phyloP scores from a whole-genome alignment of 2,888 invertebrate species.

The Neoitamus cyanurus region DNA sequence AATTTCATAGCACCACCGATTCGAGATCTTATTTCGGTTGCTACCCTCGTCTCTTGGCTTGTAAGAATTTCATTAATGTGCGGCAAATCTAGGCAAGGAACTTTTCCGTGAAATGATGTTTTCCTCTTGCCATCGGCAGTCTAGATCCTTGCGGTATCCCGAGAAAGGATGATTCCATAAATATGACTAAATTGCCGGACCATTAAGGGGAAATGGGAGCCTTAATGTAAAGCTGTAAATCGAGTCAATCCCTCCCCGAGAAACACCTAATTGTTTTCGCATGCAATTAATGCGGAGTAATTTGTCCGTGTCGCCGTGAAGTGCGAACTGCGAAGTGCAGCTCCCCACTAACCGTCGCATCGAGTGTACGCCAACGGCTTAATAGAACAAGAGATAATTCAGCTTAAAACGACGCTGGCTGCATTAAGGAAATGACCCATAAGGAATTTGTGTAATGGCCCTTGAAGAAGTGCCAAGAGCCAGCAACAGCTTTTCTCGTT shows the following conservation, averaged over 20 bases:
- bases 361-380: neutral
- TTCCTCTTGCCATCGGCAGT: neutral
- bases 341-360: neutral
- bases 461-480: conserved; percentile 33
- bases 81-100: neutral
- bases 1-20: neutral
- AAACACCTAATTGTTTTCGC: neutral
- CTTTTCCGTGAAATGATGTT: neutral
- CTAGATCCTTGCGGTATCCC: neutral
- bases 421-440: conserved; percentile 39
- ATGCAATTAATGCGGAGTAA: neutral
- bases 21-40: neutral
- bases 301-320: neutral
- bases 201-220: neutral
- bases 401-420: conserved; percentile 13
- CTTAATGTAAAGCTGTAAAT: neutral
- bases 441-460: conserved; percentile 29
- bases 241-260: neutral
- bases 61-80: neutral
- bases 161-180: neutral
- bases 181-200: neutral
- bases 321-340: neutral
- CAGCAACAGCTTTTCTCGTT: conserved; percentile 31
- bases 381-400: conserved; percentile 17
- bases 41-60: neutral